Evolutionary conservation across 2,888 invertebrate species (phyloP).

Genomic region (Caprella mutica): DNA sequence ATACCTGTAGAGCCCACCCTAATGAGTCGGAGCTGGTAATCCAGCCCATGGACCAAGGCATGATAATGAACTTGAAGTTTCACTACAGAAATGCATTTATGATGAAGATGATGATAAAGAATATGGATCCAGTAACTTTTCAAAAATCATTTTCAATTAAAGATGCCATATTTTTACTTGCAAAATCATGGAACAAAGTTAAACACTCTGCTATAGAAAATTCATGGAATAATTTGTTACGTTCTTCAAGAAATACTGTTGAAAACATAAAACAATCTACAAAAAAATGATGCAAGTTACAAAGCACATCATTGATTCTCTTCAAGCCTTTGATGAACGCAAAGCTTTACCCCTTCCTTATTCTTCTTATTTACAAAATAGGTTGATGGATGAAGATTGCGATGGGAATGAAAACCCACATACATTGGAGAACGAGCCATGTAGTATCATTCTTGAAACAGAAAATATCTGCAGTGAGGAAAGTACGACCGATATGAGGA

Average conservation of each 20-base stretch:
- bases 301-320: background rate
- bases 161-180: background rate
- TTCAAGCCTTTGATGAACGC: background rate
- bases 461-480: background rate
- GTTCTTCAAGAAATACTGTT: background rate
- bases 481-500: background rate
- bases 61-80: background rate
- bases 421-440: background rate
- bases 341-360: background rate
- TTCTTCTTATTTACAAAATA: background rate
- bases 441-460: background rate
- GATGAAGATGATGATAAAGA: background rate
- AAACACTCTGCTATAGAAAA: background rate
- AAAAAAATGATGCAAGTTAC: background rate
- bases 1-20: constrained; percentile 6
- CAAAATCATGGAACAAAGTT: background rate
- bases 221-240: background rate
- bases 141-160: background rate
- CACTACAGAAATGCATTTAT: background rate
- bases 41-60: constrained; percentile 7
- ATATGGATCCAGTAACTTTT: background rate
- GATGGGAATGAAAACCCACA: background rate
- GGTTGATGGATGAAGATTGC: background rate
- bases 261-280: no score
- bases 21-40: background rate